Conservation (phyloP, 2,113 vertebrate genomes). For the Charina bottae region DNA sequence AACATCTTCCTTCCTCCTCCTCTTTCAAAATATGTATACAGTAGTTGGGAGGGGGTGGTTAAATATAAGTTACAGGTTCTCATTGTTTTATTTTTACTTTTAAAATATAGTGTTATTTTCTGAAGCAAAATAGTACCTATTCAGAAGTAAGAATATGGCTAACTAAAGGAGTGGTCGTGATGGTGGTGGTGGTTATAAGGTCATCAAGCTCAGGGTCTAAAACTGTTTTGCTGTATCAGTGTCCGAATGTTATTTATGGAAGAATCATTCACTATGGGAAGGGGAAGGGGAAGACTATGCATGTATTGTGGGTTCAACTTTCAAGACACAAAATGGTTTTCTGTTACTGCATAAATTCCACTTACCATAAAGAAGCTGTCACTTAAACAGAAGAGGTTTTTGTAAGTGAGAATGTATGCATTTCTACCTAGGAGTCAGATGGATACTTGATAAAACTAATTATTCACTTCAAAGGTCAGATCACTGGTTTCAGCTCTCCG, state of each 20-base stretch:
- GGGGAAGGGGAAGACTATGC: background rate
- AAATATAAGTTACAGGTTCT: background rate
- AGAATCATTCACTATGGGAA: background rate
- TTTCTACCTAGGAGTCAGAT: constrained; percentile 8
- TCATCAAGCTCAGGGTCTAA: background rate
- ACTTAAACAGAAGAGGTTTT: background rate
- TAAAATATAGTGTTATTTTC: background rate
- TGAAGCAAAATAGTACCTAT: background rate
- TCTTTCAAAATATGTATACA: background rate
- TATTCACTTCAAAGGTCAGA: background rate
- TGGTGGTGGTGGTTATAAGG: background rate
- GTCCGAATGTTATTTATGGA: background rate
- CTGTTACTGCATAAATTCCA: background rate
- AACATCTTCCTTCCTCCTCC: background rate
- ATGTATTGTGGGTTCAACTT: background rate
- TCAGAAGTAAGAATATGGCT: background rate
- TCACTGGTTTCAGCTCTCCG: background rate
- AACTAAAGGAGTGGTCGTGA: background rate
- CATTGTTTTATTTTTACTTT: background rate
- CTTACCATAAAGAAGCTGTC: background rate
- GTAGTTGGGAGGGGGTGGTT: background rate
- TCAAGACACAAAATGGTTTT: background rate
- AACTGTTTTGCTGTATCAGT: background rate
- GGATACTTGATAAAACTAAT: background rate
- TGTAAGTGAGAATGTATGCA: background rate